Evolutionary conservation across 1,140 invertebrate species (phyloP).

Genomic region (Calliopsis andreniformis): DNA sequence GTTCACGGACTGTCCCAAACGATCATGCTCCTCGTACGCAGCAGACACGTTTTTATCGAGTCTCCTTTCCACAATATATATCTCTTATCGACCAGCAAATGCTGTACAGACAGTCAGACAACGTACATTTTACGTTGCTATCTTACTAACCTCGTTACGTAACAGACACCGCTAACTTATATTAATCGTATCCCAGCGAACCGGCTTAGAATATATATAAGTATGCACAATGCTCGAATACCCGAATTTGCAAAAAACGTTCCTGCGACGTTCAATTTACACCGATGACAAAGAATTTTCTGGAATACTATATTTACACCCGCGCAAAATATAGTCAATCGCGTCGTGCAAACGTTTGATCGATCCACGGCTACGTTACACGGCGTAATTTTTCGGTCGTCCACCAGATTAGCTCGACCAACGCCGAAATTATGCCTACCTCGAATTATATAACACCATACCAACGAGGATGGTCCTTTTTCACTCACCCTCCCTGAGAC

Average conservation of each 20-base stretch:
- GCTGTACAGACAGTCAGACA: background rate
- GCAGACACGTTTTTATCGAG: background rate
- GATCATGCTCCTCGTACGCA: too few relatives aligned
- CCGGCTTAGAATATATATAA: constrained; percentile 26
- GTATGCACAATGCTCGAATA: background rate
- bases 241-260: background rate
- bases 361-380: constrained; percentile 12
- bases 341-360: constrained; percentile 18
- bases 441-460: constrained; percentile 20
- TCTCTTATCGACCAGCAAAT: background rate
- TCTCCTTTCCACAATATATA: background rate
- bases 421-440: constrained; percentile 27
- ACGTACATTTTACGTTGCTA: constrained; percentile 33
- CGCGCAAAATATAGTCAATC: too few relatives aligned
- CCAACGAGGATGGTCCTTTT: too few relatives aligned
- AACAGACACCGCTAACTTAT: constrained; percentile 22
- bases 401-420: background rate
- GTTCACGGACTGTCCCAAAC: too few relatives aligned
- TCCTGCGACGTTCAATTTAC: background rate
- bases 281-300: constrained; percentile 13
- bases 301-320: constrained; percentile 28
- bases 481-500: constrained; percentile 69
- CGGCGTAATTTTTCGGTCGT: constrained; percentile 17
- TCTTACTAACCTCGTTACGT: constrained; percentile 42
- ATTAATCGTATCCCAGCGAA: constrained; percentile 39